Evolutionary conservation across 2,797 vertebrate genomes (phyloP), one percentile per base, ranked within the genome.

Genomic region (Eurystomus glaucurus): DNA sequence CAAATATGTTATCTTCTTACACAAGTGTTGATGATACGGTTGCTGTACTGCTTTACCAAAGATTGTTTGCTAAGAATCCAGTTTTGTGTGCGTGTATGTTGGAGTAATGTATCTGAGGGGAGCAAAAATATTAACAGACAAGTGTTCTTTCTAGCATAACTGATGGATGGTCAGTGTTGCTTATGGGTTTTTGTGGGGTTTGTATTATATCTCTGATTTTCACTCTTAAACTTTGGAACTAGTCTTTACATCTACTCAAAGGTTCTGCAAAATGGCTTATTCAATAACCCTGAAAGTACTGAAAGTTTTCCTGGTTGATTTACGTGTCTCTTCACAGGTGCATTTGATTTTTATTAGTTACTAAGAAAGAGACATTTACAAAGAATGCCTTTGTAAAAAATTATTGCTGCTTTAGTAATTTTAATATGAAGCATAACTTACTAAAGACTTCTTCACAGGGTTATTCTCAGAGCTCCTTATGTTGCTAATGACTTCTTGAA

Each of bases 381-480:
- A 78, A 48, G 15, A 55, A 46, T 8, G 2, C 16, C 45, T 33
- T 72, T 64, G 10, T 79, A 51, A 35, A n/a, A 31, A 35, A 22
- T 54, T 54, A 52, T 25, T 90, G 21, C 57, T 75, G 21, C 41
- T 81, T 79, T 51, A 70, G 10, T 66, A 37, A 19, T 57, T 64
- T 64, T 45, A 64, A 31, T 91, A 11, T 60, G 19, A 91, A 75
- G 6, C 11, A 10, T 46, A 54, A 88, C 57, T 95, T 84, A 78
- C 1, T 46, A 16, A 64, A 64, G 21, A 5, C 11, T 48, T 82
- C 69, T 78, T 93, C 85, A 21, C 96, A 99, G 99, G 96, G 99
- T 99, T 93, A 99, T 99, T 95, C 98, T 99, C 81, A 98, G 99
- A 88, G 99, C 99, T 6, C 99, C 99, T 3, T 99, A 99, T 62